Conservation (phyloP, 2,797 vertebrate genomes). For the Loriculus beryllinus region DNA sequence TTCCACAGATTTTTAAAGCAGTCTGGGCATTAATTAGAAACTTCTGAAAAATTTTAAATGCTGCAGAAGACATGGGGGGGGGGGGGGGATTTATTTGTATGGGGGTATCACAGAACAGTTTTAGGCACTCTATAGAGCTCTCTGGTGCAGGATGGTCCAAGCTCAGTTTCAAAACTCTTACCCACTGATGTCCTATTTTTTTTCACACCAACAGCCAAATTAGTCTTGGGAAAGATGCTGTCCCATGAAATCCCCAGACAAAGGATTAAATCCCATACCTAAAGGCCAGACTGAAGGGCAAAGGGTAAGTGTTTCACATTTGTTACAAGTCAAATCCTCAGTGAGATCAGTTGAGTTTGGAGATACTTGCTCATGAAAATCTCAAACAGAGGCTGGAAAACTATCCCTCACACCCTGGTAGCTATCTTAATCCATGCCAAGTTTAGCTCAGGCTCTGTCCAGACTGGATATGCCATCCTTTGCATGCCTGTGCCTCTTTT, state of each 20-base stretch:
- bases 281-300: neutral
- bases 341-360: neutral
- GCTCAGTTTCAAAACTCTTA: neutral
- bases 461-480: neutral
- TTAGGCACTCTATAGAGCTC: neutral
- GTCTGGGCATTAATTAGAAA: neutral
- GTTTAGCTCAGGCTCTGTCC: neutral
- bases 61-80: neutral
- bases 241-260: neutral
- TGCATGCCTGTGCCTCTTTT: neutral
- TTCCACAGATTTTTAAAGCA: neutral
- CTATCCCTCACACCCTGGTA: neutral
- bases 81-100: neutral
- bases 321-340: neutral
- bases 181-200: neutral
- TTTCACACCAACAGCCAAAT: neutral
- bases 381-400: neutral
- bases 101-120: neutral
- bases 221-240: neutral
- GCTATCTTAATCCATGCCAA: neutral
- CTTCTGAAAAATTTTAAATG: neutral
- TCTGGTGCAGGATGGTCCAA: neutral
- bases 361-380: neutral
- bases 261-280: neutral
- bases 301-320: neutral